Base-by-base conservation (phyloP, 2,888 invertebrate species). In the Andricus curvator region DNA sequence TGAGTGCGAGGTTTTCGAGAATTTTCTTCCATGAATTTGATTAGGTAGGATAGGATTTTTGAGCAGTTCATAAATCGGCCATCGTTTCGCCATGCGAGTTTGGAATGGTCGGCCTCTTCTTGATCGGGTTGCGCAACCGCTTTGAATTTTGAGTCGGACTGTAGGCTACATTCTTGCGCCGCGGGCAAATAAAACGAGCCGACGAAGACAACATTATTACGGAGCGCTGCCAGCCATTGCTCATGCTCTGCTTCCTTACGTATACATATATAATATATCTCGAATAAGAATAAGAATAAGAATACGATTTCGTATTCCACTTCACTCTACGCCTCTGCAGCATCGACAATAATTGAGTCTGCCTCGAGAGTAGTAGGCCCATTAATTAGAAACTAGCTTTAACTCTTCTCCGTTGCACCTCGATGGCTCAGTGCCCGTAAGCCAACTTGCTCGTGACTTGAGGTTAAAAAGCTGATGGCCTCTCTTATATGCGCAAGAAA, bases 121-220 rank as follows among this genome's bases (percentile, higher is more conserved):
- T 85, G 88, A 89, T 88, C 87, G 84, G 81, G 88, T 91, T 91
- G 91, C 89, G 90, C 91, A 91, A 91, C 88, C 82, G 86, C 85
- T 89, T 89, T 85, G 89, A 91, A 90, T 92, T 92, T 92, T 92
- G 92, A 89, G 85, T 84, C 86, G 90, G 92, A 92, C 92, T 92
- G 92, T 92, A 92, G 91, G 91, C 92, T 89, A 90, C 92, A 92
- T 92, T 92, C 92, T 92, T 92, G 89, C 86, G 90, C 90, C 90
- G 88, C 89, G 89, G 89, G 91, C 91, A 91, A 92, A 92, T 91
- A 91, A 92, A 92, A 91, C 90, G 89, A 88, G 85, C 88, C 91
- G 89, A 90, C 89, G 90, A 92, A 91, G 92, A 92, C 92, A 92
- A 92, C 92, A 92, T 92, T 92, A 92, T 92, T 92, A 92, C 91